Conservation (phyloP, 1,140 invertebrate species). For the Grapholita molesta region DNA sequence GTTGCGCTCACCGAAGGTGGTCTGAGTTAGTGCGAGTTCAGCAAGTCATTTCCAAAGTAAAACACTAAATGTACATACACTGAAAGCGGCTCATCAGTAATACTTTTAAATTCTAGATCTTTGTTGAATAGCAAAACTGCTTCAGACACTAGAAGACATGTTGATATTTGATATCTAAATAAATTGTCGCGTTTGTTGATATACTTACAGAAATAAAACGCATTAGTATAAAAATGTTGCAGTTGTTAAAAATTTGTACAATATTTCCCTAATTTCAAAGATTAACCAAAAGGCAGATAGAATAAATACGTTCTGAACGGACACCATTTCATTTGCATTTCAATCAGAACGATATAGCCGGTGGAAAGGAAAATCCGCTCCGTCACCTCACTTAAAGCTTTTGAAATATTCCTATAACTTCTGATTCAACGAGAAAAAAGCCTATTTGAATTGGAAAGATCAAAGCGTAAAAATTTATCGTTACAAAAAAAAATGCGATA, state of each 20-base stretch:
- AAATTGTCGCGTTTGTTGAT: neutral
- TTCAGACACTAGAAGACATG: neutral
- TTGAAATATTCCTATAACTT: constrained; percentile 77
- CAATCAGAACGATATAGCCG: constrained; percentile 73
- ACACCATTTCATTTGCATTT: constrained; percentile 76
- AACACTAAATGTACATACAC: constrained; percentile 7
- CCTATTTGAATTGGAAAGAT: constrained; percentile 77
- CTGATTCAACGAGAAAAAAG: constrained; percentile 70
- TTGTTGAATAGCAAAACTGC: neutral
- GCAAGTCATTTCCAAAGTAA: constrained; percentile 16
- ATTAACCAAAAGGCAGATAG: constrained; percentile 62
- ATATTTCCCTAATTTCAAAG: constrained; percentile 49
- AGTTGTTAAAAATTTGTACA: constrained; percentile 36
- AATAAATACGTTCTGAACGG: constrained; percentile 69
- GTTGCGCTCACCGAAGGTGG: constrained; percentile 13
- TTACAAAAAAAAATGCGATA: constrained; percentile 67
- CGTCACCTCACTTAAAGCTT: constrained; percentile 74
- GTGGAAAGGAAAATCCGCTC: constrained; percentile 72
- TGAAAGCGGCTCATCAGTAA: constrained; percentile 1
- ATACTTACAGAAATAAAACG: no score
- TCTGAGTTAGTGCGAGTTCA: constrained; percentile 7
- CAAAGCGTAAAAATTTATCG: constrained; percentile 76
- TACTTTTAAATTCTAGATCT: neutral
- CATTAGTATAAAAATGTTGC: no score
- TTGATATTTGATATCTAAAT: neutral